A percentile compares a stretch with the other conserved stretches of the same genome.
Evolutionary conservation across 2,888 invertebrate genomes (phyloP).

Genomic region (Andricus quercusramuli): DNA sequence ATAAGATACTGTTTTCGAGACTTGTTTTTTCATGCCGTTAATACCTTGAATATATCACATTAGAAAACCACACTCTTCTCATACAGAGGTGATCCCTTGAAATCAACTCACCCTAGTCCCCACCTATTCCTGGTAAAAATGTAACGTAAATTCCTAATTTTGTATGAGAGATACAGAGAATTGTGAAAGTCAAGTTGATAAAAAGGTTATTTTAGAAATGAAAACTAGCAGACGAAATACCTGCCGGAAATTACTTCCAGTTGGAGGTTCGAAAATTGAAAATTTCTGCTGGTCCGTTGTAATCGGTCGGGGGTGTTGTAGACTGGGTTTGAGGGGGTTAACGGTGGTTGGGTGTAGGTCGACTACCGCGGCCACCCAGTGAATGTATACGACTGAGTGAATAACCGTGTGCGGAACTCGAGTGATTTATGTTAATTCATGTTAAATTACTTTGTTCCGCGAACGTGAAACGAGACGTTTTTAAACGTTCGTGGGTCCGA

Average conservation of each 20-base stretch:
- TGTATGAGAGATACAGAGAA: background rate
- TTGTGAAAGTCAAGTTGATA: background rate
- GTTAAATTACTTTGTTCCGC: conserved; percentile 69
- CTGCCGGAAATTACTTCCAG: conserved; percentile 34
- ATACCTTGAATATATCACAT: too few relatives aligned
- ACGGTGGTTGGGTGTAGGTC: conserved; percentile 40
- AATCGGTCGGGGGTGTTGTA: conserved; percentile 55
- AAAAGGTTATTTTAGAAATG: conserved; percentile 7
- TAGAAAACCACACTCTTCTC: too few relatives aligned
- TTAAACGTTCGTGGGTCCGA: conserved; percentile 53
- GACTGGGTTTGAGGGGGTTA: background rate
- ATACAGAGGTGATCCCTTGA: too few relatives aligned
- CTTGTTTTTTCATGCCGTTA: too few relatives aligned
- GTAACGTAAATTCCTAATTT: background rate
- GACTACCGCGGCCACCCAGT: conserved; percentile 6
- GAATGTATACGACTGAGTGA: conserved; percentile 53
- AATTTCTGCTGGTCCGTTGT: conserved; percentile 61
- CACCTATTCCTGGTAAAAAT: background rate
- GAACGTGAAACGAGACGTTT: conserved; percentile 58
- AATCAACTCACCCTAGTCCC: too few relatives aligned
- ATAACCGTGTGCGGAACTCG: conserved; percentile 46
- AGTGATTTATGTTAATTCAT: conserved; percentile 71
- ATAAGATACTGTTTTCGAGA: too few relatives aligned
- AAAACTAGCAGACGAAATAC: conserved; percentile 27
- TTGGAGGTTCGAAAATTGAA: conserved; percentile 63